These are phyloP conservation scores for Incurvaria masculella DNA, from an alignment of 2,888 invertebrate species.

Conservation along the genomic window DNA sequence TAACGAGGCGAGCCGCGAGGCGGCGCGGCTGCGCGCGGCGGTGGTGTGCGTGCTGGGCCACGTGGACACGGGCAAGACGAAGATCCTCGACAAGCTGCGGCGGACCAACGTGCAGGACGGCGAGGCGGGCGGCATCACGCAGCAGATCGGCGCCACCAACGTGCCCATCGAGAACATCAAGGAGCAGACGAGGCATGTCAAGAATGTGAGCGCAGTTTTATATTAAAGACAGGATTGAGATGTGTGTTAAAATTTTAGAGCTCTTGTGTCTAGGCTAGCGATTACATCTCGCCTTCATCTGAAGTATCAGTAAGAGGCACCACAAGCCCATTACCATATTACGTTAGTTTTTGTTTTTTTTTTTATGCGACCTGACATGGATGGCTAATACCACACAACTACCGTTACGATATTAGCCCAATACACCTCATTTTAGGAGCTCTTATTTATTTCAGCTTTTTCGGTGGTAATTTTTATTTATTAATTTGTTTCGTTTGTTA, in stretches of 20 bases:
- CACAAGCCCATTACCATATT: no score
- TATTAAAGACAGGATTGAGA: background rate
- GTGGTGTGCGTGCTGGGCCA: slow-evolving; percentile 99
- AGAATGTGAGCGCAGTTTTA: slow-evolving; percentile 63
- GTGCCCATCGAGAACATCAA: slow-evolving; percentile 95
- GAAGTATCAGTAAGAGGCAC: no score
- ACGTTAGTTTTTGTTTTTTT: no score
- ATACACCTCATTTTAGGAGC: no score
- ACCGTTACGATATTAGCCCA: no score
- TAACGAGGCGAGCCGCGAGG: slow-evolving; percentile 42
- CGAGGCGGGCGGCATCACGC: slow-evolving; percentile 99
- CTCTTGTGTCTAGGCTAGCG: no score
- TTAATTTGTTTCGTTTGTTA: no score
- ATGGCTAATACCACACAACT: no score
- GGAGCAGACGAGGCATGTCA: slow-evolving; percentile 92
- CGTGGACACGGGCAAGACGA: slow-evolving; percentile 99
- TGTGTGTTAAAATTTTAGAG: background rate
- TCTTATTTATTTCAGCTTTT: no score
- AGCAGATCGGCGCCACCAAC: slow-evolving; percentile 99
- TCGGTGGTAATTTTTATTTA: no score
- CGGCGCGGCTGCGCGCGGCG: slow-evolving; percentile 76
- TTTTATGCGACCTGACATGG: no score
- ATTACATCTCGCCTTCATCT: no score
- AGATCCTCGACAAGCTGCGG: slow-evolving; percentile 93
- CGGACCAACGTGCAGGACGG: slow-evolving; percentile 90